Percentiles rank a stretch among this genome's conserved stretches.
These are phyloP conservation scores for Pygoscelis adeliae DNA, from an alignment of 2,113 vertebrate species.

Conservation along the genomic window DNA sequence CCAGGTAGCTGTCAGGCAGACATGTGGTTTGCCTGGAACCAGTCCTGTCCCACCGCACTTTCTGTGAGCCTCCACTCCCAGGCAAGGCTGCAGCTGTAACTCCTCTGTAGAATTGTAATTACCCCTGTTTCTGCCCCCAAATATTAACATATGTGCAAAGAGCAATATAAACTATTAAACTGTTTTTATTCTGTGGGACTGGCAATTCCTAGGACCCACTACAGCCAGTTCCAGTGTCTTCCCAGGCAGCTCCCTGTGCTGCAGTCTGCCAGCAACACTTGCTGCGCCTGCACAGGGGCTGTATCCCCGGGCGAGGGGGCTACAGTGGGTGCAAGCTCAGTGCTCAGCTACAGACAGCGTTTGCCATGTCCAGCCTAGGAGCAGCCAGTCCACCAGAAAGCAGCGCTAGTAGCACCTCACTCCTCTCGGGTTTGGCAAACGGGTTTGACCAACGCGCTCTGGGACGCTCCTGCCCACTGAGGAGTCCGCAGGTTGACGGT, in stretches of 20 bases:
- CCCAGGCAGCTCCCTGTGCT: neutral
- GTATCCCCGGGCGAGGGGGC: neutral
- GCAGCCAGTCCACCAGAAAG: neutral
- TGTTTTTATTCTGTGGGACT: neutral
- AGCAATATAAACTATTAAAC: neutral
- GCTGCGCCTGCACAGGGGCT: neutral
- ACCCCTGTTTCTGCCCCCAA: neutral
- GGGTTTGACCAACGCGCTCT: accelerated
- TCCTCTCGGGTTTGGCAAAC: neutral
- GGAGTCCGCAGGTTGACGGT: neutral
- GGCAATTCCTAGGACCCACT: neutral
- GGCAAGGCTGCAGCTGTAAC: neutral
- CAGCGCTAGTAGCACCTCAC: neutral
- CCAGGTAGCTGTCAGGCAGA: neutral
- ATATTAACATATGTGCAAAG: neutral
- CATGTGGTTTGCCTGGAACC: accelerated
- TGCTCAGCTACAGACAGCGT: neutral
- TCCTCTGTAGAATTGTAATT: neutral
- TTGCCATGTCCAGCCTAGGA: neutral
- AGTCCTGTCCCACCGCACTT: neutral
- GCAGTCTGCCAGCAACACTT: neutral
- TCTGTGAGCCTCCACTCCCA: neutral
- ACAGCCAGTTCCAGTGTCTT: neutral
- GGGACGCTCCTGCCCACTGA: neutral
- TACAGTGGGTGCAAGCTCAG: neutral